Evolutionary conservation across 2,888 invertebrate species (phyloP).

Genomic region (Monopis laevigella): DNA sequence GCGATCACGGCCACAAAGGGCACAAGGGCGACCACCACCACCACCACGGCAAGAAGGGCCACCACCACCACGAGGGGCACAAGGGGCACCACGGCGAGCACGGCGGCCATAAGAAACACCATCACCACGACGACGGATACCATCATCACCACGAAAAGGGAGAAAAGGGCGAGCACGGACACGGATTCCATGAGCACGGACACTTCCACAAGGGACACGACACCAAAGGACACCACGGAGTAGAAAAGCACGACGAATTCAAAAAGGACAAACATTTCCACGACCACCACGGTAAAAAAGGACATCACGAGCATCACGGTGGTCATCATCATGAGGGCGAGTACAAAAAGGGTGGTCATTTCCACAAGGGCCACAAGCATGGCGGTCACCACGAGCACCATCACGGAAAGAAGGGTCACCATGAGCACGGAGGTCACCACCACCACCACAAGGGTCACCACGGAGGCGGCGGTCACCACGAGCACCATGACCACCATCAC

Average conservation of each 20-base stretch:
- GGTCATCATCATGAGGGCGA: conserved; percentile 79
- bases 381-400: conserved; percentile 79
- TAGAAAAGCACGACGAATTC: conserved; percentile 84
- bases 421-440: conserved; percentile 80
- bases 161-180: conserved; percentile 71
- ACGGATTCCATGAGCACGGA: conserved; percentile 64
- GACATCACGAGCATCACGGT: conserved; percentile 80
- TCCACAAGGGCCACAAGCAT: conserved; percentile 82
- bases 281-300: conserved; percentile 82
- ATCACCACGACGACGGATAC: conserved; percentile 73
- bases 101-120: conserved; percentile 71
- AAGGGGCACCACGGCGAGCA: conserved; percentile 69
- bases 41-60: conserved; percentile 74
- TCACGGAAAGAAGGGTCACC: conserved; percentile 80
- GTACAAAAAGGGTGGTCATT: conserved; percentile 81
- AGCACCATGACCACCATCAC: conserved; percentile 76
- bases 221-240: conserved; percentile 84
- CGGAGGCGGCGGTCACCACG: conserved; percentile 78
- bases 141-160: conserved; percentile 70
- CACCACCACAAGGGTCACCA: conserved; percentile 83
- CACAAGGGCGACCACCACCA: conserved; percentile 74
- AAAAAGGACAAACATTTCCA: conserved; percentile 88
- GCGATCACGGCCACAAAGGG: conserved; percentile 73
- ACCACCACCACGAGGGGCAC: conserved; percentile 73
- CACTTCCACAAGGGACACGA: conserved; percentile 84